A percentile compares a stretch with the other conserved stretches of the same genome.
Conservation (phyloP, 2,888 invertebrate genomes). For the Drosophila atroscutellata region DNA sequence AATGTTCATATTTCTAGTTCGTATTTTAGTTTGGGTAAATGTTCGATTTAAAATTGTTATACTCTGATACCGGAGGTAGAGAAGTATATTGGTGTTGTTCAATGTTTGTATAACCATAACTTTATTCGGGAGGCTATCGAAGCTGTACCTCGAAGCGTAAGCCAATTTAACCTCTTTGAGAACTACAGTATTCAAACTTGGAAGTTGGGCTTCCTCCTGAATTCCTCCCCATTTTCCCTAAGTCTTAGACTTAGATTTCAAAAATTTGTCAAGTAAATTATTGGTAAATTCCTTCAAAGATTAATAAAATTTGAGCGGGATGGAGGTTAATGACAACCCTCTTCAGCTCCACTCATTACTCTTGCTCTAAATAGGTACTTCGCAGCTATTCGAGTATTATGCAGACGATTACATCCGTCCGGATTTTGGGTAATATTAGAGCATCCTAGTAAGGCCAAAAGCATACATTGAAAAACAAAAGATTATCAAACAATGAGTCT, state of each 20-base stretch:
- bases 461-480: neutral
- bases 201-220: neutral
- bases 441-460: neutral
- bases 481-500: neutral
- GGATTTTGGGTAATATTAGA: neutral
- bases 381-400: neutral
- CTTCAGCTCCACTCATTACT: neutral
- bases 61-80: conserved; percentile 10
- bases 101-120: neutral
- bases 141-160: neutral
- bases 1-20: conserved; percentile 28
- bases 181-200: neutral
- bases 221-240: neutral
- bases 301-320: neutral
- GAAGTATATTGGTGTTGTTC: conserved; percentile 7
- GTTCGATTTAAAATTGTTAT: conserved; percentile 3
- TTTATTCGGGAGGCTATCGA: neutral
- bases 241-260: neutral
- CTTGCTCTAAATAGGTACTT: neutral
- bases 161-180: neutral
- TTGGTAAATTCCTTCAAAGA: neutral
- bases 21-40: conserved; percentile 9
- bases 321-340: neutral
- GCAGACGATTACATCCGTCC: no score
- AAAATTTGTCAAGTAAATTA: neutral